Conservation (phyloP, 2,113 vertebrate species). For the Tragelaphus buxtoni region DNA sequence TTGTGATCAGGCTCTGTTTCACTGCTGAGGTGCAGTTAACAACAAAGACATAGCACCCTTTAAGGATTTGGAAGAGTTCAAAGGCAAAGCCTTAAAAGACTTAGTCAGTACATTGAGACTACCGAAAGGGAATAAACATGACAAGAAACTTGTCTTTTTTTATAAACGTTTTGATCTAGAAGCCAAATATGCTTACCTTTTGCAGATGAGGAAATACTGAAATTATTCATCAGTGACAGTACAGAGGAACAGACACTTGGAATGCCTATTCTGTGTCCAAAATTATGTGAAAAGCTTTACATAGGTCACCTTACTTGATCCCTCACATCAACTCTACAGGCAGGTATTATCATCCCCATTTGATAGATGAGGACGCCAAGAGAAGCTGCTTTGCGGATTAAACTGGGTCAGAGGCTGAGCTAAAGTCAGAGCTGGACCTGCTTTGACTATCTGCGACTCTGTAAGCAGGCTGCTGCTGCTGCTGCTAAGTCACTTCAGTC, state of each 20-base stretch:
- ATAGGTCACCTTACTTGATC: background rate
- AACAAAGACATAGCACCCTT: background rate
- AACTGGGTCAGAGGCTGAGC: background rate
- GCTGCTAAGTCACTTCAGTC: no score
- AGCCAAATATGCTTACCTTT: background rate
- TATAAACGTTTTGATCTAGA: background rate
- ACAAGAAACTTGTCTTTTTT: background rate
- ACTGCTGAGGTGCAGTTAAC: background rate
- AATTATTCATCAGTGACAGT: background rate
- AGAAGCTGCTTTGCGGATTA: background rate
- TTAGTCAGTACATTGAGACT: background rate
- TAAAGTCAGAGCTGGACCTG: background rate
- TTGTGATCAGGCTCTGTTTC: background rate
- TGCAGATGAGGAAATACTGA: background rate
- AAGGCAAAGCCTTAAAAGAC: background rate
- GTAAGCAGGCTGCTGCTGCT: no score
- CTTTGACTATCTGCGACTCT: background rate
- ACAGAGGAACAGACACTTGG: background rate
- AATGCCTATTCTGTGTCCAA: background rate
- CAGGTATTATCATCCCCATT: background rate
- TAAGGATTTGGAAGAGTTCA: background rate
- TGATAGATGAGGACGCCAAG: background rate
- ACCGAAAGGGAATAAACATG: background rate
- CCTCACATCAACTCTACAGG: background rate
- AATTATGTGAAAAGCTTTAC: background rate